A percentile compares a stretch with the other conserved stretches of the same genome.
These are phyloP conservation scores for Parasteatoda tepidariorum DNA, from an alignment of 1,140 invertebrate species.

Conservation along the genomic window DNA sequence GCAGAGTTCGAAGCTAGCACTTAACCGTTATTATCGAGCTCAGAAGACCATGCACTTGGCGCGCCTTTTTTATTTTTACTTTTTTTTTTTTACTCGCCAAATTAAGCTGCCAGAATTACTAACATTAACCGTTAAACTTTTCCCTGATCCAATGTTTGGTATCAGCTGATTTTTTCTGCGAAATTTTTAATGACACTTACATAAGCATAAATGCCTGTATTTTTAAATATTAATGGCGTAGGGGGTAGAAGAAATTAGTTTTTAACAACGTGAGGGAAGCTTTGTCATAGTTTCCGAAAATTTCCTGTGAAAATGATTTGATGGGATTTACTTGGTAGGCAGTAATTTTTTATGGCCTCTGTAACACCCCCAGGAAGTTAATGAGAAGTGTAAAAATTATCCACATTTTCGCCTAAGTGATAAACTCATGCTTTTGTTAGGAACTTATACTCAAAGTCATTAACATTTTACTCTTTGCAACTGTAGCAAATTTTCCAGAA, in stretches of 20 bases:
- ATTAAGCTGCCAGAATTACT: slow-evolving; percentile 55
- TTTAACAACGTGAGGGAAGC: background rate
- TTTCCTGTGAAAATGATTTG: background rate
- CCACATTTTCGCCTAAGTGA: too few relatives aligned
- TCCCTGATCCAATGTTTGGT: slow-evolving; percentile 1
- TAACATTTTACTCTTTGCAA: too few relatives aligned
- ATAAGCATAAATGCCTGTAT: slow-evolving; percentile 3
- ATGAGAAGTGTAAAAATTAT: background rate
- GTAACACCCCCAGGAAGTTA: slow-evolving; percentile 11
- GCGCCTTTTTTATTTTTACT: background rate
- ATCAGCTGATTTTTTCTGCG: background rate
- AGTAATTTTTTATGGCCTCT: slow-evolving; percentile 20
- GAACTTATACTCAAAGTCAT: too few relatives aligned
- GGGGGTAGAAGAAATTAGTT: background rate
- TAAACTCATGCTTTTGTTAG: too few relatives aligned
- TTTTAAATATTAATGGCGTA: slow-evolving; percentile 41
- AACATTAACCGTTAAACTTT: slow-evolving; percentile 45
- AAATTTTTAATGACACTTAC: slow-evolving; percentile 41
- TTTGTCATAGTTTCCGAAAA: slow-evolving; percentile 23
- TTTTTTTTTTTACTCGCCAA: slow-evolving; percentile 41
- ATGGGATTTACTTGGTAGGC: slow-evolving; percentile 12
- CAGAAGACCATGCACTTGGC: slow-evolving; percentile 15
- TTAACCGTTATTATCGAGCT: slow-evolving; percentile 42
- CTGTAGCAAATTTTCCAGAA: too few relatives aligned
- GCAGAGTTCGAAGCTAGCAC: slow-evolving; percentile 9